Conservation (phyloP, 2,797 vertebrate species). For the Austrolebias charrua region DNA sequence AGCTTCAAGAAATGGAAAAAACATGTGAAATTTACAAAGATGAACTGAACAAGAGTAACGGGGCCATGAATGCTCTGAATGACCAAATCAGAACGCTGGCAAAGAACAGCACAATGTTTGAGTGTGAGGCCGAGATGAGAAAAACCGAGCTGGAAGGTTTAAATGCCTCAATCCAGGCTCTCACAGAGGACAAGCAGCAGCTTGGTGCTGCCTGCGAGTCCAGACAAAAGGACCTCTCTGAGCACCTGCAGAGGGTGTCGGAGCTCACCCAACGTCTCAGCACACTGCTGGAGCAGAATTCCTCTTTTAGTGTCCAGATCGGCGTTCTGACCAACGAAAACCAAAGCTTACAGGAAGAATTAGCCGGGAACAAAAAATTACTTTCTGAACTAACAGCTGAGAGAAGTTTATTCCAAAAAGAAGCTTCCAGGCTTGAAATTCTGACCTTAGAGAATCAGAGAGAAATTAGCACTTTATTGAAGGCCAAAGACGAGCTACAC, state of each 20-base stretch:
- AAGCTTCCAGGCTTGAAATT: conserved; percentile 60
- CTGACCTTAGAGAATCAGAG: conserved; percentile 72
- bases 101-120: conserved; percentile 66
- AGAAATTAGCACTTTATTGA: conserved; percentile 61
- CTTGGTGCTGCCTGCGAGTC: conserved; percentile 64
- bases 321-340: conserved; percentile 71
- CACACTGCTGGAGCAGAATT: conserved; percentile 51
- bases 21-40: conserved; percentile 60
- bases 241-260: conserved; percentile 61
- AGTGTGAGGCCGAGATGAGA: conserved; percentile 55
- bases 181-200: conserved; percentile 57
- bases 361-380: conserved; percentile 60
- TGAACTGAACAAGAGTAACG: conserved; percentile 62
- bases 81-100: conserved; percentile 58
- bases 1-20: conserved; percentile 67
- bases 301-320: conserved; percentile 63
- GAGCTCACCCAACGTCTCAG: conserved; percentile 66
- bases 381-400: conserved; percentile 64
- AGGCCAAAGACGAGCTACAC: conserved; percentile 79
- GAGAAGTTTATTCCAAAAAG: conserved; percentile 66
- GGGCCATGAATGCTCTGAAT: conserved; percentile 56
- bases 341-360: conserved; percentile 73
- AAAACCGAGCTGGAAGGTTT: conserved; percentile 44
- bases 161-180: conserved; percentile 43
- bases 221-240: conserved; percentile 71